Conservation (phyloP, 2,888 invertebrate genomes). For the Aphodius granarius region DNA sequence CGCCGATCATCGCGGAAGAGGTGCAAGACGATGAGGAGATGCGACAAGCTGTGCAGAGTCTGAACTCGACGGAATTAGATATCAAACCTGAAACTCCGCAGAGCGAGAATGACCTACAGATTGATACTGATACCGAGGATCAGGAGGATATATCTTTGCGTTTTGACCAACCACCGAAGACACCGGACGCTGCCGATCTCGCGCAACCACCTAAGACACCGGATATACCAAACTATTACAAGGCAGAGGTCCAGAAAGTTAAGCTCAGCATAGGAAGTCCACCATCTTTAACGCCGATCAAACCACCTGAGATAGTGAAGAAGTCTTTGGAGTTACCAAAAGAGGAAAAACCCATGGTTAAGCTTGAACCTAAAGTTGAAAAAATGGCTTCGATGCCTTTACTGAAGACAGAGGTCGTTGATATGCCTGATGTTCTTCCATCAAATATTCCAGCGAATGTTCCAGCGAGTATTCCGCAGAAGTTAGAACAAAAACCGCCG, state of each 20-base stretch:
- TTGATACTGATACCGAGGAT: conserved; percentile 86
- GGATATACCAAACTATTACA: conserved; percentile 59
- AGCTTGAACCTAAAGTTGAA: background rate
- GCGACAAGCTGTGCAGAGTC: conserved; percentile 80
- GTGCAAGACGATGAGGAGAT: conserved; percentile 85
- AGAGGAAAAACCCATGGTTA: background rate
- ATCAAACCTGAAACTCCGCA: conserved; percentile 83
- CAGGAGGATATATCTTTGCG: conserved; percentile 59
- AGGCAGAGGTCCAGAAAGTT: conserved; percentile 41
- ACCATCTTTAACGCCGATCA: conserved; percentile 51
- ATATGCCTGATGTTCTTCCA: background rate
- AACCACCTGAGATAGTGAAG: conserved; percentile 22
- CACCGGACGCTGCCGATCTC: conserved; percentile 56
- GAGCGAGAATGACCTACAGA: conserved; percentile 80
- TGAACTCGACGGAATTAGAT: conserved; percentile 68
- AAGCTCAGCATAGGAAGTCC: conserved; percentile 46
- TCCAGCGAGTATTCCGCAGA: background rate
- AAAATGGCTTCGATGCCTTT: conserved; percentile 22
- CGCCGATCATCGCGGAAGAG: conserved; percentile 63
- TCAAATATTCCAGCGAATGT: background rate
- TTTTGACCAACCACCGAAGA: conserved; percentile 54
- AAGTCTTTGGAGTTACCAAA: background rate
- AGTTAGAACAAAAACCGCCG: background rate
- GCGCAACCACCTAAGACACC: conserved; percentile 60
- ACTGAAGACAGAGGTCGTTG: conserved; percentile 19